Conservation (phyloP, 2,888 invertebrate species). For the Drosophila kambysellisi region DNA sequence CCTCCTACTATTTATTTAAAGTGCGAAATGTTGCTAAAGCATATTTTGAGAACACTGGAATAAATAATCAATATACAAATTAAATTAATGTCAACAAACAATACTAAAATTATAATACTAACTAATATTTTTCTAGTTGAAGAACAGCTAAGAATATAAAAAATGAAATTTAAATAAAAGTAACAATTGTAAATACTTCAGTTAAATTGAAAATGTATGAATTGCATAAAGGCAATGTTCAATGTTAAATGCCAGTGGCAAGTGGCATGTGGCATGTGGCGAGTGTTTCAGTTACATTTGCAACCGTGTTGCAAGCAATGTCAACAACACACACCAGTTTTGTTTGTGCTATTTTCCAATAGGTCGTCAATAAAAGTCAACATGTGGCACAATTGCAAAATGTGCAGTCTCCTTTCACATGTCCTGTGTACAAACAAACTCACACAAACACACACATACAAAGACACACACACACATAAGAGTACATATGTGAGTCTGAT, state of each 20-base stretch:
- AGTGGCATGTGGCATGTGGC: not conserved
- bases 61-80: not conserved
- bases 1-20: not conserved
- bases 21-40: not conserved
- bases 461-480: conserved; percentile 1
- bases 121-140: not conserved
- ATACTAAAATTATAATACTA: not conserved
- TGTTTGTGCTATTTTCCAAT: conserved; percentile 29
- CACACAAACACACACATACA: conserved; percentile 1
- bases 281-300: conserved; percentile 25
- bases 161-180: not conserved
- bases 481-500: conserved; percentile 5
- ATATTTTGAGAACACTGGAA: not conserved
- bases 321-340: conserved; percentile 22
- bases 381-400: conserved; percentile 28
- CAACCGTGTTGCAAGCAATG: conserved; percentile 31
- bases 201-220: not conserved
- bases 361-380: conserved; percentile 62
- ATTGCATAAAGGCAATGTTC: not conserved
- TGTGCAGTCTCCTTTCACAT: conserved; percentile 1
- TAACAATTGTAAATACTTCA: not conserved
- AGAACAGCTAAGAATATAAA: not conserved
- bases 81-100: not conserved
- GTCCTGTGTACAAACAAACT: not conserved
- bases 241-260: not conserved